A percentile compares a stretch with the other conserved stretches of the same genome.
Evolutionary conservation across 1,140 invertebrate species (phyloP).

Genomic region (Babylonia areolata): DNA sequence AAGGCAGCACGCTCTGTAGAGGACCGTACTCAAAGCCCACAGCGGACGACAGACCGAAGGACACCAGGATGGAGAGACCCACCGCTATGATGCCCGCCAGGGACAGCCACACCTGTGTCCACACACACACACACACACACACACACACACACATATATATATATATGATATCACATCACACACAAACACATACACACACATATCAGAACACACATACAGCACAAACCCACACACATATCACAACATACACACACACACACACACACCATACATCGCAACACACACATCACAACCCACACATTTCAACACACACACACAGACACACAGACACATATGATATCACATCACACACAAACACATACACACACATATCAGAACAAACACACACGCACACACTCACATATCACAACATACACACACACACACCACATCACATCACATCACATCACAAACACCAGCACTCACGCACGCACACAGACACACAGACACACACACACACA

Average conservation of each 20-base stretch:
- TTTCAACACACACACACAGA: too few relatives aligned
- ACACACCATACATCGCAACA: too few relatives aligned
- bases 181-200: background rate
- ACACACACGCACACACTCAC: background rate
- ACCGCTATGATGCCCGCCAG: conserved; percentile 83
- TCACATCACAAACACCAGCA: too few relatives aligned
- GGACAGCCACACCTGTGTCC: conserved; percentile 76
- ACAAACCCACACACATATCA: too few relatives aligned
- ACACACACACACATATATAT: conserved; percentile 1
- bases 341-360: too few relatives aligned
- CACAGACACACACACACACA: too few relatives aligned
- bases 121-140: background rate
- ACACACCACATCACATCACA: too few relatives aligned
- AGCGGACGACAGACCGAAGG: conserved; percentile 84
- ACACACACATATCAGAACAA: too few relatives aligned
- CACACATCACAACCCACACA: too few relatives aligned
- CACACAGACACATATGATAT: too few relatives aligned
- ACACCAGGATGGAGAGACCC: conserved; percentile 83
- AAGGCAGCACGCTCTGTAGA: conserved; percentile 87
- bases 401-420: background rate
- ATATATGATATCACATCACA: too few relatives aligned
- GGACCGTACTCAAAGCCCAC: conserved; percentile 86
- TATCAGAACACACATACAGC: background rate
- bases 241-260: too few relatives aligned
- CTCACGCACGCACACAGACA: background rate